Evolutionary conservation across 2,888 invertebrate genomes (phyloP), one percentile per base, ranked within the genome.

Genomic region (Hydrotaea diabolus): DNA sequence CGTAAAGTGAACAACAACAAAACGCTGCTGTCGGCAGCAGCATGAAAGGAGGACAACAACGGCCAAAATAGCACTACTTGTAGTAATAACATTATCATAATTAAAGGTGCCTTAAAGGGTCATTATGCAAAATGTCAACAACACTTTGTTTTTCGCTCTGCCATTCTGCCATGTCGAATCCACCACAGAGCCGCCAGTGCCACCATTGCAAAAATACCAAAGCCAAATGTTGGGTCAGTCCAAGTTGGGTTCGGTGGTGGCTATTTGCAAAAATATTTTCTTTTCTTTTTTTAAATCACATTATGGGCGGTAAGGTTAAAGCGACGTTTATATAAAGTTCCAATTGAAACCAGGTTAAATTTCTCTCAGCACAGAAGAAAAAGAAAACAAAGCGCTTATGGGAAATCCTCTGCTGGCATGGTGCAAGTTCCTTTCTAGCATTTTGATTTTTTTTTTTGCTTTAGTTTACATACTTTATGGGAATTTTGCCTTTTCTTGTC

Each of bases 101-200:
- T 79, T 81, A 84, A 81, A 81, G 81, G 76, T 78, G 74, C 75
- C 66, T 78, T 81, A 73, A 83, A 85, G 80, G 76, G 79, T 77
- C 76, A 83, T 83, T 81, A 83, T 79, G 78, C 73, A 83, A 81
- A 79, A 79, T 77, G 76, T 83, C 78, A 85, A 81, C 80, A 79
- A 69, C 77, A 77, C 39, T 57, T 59, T 83, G 78, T 81, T 55
- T 74, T 64, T n/a, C 49, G 77, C 39, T 55, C 15, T 49, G 21
- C 46, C n/a, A n/a, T 31, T 8, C 59, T 15, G 4, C 11, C 59
- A 31, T 26, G 7, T 8, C 4, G 31, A 31, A 31, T 43, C 55
- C 72, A 43, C 43, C 55, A 23, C 15, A 55, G 19, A n/a, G n/a
- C n/a, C 17, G 71, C n/a, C 49, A 53, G 53, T 3, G 2, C 49